These are phyloP conservation scores for Choloepus hoffmanni DNA, from an alignment of 2,113 vertebrate genomes.

Conservation along the genomic window DNA sequence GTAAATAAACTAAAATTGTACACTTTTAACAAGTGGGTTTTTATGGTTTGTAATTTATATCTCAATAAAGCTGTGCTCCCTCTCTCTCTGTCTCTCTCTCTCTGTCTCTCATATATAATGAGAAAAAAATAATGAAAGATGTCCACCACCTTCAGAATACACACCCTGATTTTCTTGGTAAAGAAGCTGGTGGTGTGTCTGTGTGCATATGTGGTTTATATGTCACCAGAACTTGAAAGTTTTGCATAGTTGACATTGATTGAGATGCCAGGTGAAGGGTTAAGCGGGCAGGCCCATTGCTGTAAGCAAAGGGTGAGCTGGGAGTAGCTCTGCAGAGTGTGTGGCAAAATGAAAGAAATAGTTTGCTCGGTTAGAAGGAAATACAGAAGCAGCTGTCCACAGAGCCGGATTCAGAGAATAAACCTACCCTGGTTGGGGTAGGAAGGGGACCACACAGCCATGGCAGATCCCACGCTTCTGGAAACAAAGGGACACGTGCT, in stretches of 20 bases:
- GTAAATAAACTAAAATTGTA: slow-evolving; percentile 3
- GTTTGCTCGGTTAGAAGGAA: not conserved
- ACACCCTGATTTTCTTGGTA: not conserved
- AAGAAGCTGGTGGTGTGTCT: not conserved
- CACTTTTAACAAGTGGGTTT: not conserved
- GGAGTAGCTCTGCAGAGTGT: not conserved
- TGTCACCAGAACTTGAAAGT: not conserved
- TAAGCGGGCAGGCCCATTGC: not conserved
- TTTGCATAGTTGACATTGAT: not conserved
- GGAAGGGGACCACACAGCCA: not conserved
- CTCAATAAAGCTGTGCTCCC: not conserved
- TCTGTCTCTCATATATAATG: too few relatives aligned
- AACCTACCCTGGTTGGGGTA: not conserved
- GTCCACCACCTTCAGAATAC: not conserved
- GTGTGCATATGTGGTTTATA: not conserved
- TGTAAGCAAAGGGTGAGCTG: not conserved
- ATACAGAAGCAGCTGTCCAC: not conserved
- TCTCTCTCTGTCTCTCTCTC: too few relatives aligned
- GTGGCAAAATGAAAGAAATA: not conserved
- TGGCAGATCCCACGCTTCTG: not conserved
- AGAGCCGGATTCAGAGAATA: not conserved
- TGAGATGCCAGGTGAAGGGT: not conserved
- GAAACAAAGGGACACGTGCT: not conserved
- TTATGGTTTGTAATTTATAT: slow-evolving; percentile 7
- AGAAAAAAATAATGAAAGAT: not conserved